Conservation (phyloP, 2,797 vertebrate species). For the Borostomias antarcticus region DNA sequence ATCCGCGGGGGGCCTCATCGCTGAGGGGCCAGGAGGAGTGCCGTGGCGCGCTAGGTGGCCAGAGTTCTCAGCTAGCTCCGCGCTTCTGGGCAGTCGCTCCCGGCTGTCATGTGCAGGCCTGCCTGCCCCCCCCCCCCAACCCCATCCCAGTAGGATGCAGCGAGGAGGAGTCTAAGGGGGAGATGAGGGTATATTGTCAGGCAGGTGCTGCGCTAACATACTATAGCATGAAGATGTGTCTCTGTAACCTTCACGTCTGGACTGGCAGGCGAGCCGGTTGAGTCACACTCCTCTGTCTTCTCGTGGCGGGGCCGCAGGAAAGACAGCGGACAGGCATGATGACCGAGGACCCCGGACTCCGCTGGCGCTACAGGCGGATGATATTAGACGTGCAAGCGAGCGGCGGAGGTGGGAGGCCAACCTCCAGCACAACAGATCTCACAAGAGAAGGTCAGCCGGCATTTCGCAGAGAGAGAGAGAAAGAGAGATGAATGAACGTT, state of each 20-base stretch:
- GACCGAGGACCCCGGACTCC: too few species aligned
- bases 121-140: slow-evolving; percentile 29
- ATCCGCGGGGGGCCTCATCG: background rate
- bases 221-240: background rate
- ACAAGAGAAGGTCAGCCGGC: slow-evolving; percentile 4
- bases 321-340: too few species aligned
- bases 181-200: slow-evolving; percentile 8
- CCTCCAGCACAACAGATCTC: background rate
- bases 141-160: background rate
- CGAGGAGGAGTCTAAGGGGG: slow-evolving; percentile 1
- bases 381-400: too few species aligned
- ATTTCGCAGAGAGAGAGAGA: background rate
- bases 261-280: background rate
- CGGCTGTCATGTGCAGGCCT: slow-evolving; percentile 35
- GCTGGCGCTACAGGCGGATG: too few species aligned
- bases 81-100: slow-evolving; percentile 17
- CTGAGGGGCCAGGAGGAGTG: background rate
- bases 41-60: slow-evolving; percentile 41
- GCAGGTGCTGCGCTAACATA: background rate
- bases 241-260: background rate
- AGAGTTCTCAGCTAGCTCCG: slow-evolving; percentile 29
- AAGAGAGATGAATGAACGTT: background rate
- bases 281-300: too few species aligned
- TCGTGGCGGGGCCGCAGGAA: too few species aligned
- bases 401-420: background rate